A percentile compares a stretch with the other conserved stretches of the same genome.
These are phyloP conservation scores for Melanocharis versteri DNA, from an alignment of 2,113 vertebrate species.

Conservation along the genomic window DNA sequence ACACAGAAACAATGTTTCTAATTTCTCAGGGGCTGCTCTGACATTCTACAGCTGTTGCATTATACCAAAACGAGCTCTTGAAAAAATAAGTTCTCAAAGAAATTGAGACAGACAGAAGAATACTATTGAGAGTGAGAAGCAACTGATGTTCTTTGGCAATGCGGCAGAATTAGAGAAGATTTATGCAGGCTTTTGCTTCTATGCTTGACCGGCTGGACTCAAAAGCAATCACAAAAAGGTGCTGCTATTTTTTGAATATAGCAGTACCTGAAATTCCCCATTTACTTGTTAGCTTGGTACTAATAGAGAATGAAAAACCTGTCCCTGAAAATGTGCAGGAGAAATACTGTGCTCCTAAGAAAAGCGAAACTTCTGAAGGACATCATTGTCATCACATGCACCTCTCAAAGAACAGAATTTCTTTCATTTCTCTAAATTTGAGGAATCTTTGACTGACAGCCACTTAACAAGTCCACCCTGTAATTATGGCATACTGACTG, in stretches of 20 bases:
- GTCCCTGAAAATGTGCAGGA: background rate
- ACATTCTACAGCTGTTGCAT: background rate
- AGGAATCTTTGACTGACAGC: slow-evolving; percentile 13
- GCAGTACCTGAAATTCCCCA: background rate
- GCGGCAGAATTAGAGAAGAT: background rate
- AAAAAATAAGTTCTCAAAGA: background rate
- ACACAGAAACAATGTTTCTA: background rate
- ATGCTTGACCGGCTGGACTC: background rate
- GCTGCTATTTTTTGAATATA: background rate
- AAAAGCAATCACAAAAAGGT: background rate
- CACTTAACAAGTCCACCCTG: background rate
- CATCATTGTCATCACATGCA: background rate
- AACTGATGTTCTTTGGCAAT: background rate
- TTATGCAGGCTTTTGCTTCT: background rate
- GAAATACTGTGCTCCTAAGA: background rate
- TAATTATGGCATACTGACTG: slow-evolving; percentile 33
- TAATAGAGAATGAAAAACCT: background rate
- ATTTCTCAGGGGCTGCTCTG: background rate
- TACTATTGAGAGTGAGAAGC: background rate
- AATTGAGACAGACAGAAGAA: background rate
- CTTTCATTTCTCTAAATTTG: slow-evolving; percentile 13
- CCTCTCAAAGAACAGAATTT: background rate
- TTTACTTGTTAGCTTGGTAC: background rate
- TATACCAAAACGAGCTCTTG: background rate
- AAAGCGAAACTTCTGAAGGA: slow-evolving; percentile 1